Evolutionary conservation across 2,888 invertebrate genomes (phyloP).

Genomic region (Plutella xylostella): DNA sequence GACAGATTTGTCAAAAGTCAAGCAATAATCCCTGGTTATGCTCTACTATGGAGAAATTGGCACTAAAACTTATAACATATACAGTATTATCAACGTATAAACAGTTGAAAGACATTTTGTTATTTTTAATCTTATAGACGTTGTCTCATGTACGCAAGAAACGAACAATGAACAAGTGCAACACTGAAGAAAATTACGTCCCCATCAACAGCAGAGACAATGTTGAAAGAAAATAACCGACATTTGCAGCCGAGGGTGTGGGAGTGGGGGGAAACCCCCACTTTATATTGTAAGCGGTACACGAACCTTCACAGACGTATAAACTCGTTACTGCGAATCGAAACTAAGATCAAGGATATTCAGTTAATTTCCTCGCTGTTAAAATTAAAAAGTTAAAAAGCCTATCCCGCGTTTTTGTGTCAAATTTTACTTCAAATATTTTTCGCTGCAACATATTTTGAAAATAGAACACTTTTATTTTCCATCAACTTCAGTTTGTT

Average conservation of each 20-base stretch:
- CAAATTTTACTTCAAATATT: neutral
- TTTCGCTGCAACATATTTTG: conserved; percentile 3
- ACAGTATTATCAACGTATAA: too few relatives aligned
- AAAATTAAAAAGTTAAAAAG: neutral
- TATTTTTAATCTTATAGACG: too few relatives aligned
- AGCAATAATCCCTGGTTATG: too few relatives aligned
- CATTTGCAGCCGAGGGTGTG: conserved; percentile 18
- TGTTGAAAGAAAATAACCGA: conserved; percentile 16
- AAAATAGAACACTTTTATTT: conserved; percentile 11
- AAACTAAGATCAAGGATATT: neutral
- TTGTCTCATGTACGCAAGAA: too few relatives aligned
- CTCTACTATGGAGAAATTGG: too few relatives aligned
- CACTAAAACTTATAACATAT: too few relatives aligned
- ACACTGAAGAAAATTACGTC: neutral
- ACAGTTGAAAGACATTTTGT: too few relatives aligned
- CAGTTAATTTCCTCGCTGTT: neutral
- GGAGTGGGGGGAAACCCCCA: conserved; percentile 37
- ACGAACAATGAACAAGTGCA: too few relatives aligned
- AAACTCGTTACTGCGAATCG: conserved; percentile 14
- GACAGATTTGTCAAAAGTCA: too few relatives aligned
- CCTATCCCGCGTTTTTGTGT: neutral
- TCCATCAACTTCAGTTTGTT: conserved; percentile 12
- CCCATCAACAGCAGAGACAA: neutral
- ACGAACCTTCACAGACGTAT: conserved; percentile 28
- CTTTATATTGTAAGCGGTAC: conserved; percentile 39